phyloP scores from a whole-genome alignment of 2,113 vertebrate genomes.

The Campylomormyrus tamandua region DNA sequence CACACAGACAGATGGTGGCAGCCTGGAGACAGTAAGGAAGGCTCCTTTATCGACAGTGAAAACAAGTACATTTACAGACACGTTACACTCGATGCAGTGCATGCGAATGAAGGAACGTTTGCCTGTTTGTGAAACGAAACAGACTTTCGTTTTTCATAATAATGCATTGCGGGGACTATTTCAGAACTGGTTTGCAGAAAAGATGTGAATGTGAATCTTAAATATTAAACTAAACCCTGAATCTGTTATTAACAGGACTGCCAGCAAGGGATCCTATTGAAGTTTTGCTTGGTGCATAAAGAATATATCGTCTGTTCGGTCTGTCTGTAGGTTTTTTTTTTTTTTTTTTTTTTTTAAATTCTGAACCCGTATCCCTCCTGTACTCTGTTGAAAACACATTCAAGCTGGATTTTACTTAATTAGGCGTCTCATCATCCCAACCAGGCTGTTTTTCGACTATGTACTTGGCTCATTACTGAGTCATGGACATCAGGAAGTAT shows the following conservation, averaged over 20 bases:
- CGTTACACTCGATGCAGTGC: background rate
- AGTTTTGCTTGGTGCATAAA: background rate
- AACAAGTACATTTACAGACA: background rate
- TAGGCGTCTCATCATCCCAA: background rate
- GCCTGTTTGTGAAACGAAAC: background rate
- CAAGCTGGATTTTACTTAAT: constrained; percentile 4
- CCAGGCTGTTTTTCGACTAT: background rate
- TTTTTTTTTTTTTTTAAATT: background rate
- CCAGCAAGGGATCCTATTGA: background rate
- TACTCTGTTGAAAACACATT: background rate
- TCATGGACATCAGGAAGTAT: background rate
- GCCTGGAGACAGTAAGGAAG: background rate
- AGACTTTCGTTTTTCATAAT: background rate
- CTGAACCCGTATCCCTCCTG: background rate
- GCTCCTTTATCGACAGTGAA: too few relatives aligned
- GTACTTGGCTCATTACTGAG: background rate
- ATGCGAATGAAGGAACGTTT: background rate
- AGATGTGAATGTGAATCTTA: background rate
- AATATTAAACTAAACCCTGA: too few relatives aligned
- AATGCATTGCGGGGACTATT: background rate
- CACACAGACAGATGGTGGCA: background rate
- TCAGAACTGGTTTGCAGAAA: background rate
- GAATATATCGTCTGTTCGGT: background rate
- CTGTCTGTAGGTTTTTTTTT: too few relatives aligned
- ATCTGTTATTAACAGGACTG: background rate